These are phyloP conservation scores for Craniophora ligustri DNA, from an alignment of 2,888 invertebrate genomes.

Conservation along the genomic window DNA sequence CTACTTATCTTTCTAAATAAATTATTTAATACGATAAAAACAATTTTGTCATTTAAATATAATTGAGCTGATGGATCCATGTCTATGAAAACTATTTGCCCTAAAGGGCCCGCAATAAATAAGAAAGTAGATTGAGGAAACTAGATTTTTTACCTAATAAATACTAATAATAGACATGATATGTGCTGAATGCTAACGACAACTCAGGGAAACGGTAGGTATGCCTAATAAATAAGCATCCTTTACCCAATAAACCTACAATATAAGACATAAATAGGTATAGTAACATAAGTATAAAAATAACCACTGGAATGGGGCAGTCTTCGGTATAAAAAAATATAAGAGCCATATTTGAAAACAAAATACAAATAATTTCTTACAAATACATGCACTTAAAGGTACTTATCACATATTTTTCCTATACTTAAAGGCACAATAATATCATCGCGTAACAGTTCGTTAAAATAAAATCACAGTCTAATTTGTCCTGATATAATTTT, in stretches of 20 bases:
- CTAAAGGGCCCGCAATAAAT: background rate
- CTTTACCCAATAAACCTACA: too few relatives aligned
- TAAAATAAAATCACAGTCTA: constrained; percentile 89
- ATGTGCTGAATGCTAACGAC: constrained; percentile 1
- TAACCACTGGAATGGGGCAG: background rate
- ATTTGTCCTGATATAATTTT: constrained; percentile 93
- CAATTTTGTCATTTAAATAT: constrained; percentile 9
- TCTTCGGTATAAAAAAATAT: background rate
- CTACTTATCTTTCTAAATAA: constrained; percentile 13
- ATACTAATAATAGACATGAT: constrained; percentile 1
- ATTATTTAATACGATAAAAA: constrained; percentile 18
- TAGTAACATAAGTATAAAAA: background rate
- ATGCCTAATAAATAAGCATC: too few relatives aligned
- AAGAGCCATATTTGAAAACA: background rate
- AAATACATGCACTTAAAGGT: constrained; percentile 23
- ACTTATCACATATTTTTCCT: constrained; percentile 44
- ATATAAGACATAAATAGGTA: too few relatives aligned
- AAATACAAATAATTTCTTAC: background rate
- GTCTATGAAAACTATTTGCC: background rate
- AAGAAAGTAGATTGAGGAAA: background rate
- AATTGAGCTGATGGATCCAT: constrained; percentile 30
- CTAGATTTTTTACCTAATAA: constrained; percentile 9
- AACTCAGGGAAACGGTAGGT: too few relatives aligned
- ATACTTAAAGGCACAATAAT: constrained; percentile 30
- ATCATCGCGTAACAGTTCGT: constrained; percentile 19